Evolutionary conservation across 1,140 invertebrate species (phyloP).

Genomic region (Aplysia californica): DNA sequence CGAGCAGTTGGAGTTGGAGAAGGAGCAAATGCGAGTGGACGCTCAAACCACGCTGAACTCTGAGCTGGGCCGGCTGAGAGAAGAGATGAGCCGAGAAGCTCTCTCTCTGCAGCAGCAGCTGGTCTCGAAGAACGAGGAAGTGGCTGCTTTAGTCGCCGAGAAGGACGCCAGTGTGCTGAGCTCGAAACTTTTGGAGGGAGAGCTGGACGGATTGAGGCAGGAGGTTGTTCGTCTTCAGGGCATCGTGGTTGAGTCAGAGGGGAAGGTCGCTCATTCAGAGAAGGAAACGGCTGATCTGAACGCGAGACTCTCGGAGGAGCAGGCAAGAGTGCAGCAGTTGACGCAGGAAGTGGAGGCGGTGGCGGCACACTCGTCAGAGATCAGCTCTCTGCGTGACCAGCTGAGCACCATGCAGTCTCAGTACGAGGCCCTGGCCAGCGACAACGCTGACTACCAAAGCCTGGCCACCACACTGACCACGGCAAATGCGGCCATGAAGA

Average conservation of each 20-base stretch:
- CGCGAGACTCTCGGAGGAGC: slow-evolving; percentile 12
- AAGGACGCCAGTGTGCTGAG: neutral
- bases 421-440: slow-evolving; percentile 79
- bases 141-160: neutral
- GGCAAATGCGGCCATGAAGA: slow-evolving; percentile 68
- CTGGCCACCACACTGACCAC: slow-evolving; percentile 63
- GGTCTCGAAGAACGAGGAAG: neutral
- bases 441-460: slow-evolving; percentile 81
- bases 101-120: slow-evolving; percentile 1
- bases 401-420: slow-evolving; percentile 50
- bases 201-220: neutral
- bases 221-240: slow-evolving; percentile 3
- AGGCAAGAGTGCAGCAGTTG: neutral
- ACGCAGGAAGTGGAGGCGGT: neutral
- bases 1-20: slow-evolving; percentile 17
- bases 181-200: neutral
- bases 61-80: neutral
- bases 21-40: too few relatives aligned
- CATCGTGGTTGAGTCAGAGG: too few relatives aligned
- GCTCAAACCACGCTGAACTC: neutral
- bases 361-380: slow-evolving; percentile 1
- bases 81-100: neutral
- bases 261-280: slow-evolving; percentile 5
- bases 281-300: slow-evolving; percentile 4
- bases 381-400: slow-evolving; percentile 44